These are phyloP conservation scores for Macrotus californicus DNA, from an alignment of 2,113 vertebrate species.

Conservation along the genomic window DNA sequence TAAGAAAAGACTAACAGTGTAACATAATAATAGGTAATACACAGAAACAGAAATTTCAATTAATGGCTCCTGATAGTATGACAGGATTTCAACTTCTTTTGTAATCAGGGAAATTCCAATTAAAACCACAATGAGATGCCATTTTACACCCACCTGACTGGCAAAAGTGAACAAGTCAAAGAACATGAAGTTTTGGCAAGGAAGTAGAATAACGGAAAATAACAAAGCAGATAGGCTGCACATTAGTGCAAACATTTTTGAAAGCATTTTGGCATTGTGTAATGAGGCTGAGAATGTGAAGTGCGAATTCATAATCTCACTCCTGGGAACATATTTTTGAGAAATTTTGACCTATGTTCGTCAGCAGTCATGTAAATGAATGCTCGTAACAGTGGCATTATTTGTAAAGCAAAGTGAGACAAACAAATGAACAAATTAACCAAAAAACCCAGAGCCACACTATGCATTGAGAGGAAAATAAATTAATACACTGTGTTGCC, in stretches of 20 bases:
- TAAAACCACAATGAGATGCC: constrained; percentile 49
- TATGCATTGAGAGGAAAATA: neutral
- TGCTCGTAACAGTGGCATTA: neutral
- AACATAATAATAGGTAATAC: neutral
- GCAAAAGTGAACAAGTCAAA: constrained; percentile 40
- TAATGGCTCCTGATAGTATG: neutral
- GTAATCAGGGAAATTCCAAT: constrained; percentile 66
- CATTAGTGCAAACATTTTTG: neutral
- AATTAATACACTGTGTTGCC: neutral
- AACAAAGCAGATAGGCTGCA: neutral
- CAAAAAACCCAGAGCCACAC: neutral
- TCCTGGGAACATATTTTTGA: neutral
- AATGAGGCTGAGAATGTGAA: neutral
- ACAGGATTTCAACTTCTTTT: constrained; percentile 37
- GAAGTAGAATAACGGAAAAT: constrained; percentile 23
- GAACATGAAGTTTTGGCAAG: constrained; percentile 49
- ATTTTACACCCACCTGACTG: constrained; percentile 43
- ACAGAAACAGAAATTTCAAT: neutral
- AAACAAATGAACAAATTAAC: neutral
- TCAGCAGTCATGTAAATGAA: neutral
- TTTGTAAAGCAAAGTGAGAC: neutral
- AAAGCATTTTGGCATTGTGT: constrained; percentile 19
- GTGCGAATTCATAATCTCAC: neutral
- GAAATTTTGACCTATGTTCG: neutral
- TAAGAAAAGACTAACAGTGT: neutral